These are phyloP conservation scores for Gorsachius goisagi DNA, from an alignment of 2,113 vertebrate species.

Conservation along the genomic window DNA sequence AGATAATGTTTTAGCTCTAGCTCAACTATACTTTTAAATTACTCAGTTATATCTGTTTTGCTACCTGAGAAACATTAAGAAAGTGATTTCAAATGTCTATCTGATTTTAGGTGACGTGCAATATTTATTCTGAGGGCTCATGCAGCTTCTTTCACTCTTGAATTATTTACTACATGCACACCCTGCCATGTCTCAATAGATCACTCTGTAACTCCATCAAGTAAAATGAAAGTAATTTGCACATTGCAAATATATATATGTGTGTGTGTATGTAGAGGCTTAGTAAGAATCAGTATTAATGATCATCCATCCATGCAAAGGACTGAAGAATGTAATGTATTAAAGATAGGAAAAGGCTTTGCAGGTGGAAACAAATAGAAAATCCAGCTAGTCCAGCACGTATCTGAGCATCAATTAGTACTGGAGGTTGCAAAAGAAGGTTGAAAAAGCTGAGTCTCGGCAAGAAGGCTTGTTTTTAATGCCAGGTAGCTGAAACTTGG, in stretches of 20 bases:
- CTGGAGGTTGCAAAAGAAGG: neutral
- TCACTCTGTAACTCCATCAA: neutral
- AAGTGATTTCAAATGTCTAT: neutral
- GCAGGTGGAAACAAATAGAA: neutral
- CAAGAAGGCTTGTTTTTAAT: neutral
- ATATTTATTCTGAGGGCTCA: slow-evolving; percentile 27
- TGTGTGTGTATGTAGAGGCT: neutral
- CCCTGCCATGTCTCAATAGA: neutral
- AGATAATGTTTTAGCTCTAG: neutral
- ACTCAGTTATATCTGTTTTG: neutral
- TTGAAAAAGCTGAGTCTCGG: neutral
- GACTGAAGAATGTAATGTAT: neutral
- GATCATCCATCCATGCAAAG: neutral
- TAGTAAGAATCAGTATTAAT: neutral
- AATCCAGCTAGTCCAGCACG: neutral
- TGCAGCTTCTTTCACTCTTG: neutral
- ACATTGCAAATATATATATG: neutral
- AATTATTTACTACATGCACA: slow-evolving; percentile 8
- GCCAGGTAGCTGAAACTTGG: neutral
- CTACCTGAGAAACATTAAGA: neutral
- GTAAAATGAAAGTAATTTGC: slow-evolving; percentile 23
- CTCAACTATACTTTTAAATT: slow-evolving; percentile 12
- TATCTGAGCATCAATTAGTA: neutral
- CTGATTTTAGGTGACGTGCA: slow-evolving; percentile 9
- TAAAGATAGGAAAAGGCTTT: neutral